These are phyloP conservation scores for Cetoscarus ocellatus DNA, from an alignment of 2,797 vertebrate species.

Conservation along the genomic window DNA sequence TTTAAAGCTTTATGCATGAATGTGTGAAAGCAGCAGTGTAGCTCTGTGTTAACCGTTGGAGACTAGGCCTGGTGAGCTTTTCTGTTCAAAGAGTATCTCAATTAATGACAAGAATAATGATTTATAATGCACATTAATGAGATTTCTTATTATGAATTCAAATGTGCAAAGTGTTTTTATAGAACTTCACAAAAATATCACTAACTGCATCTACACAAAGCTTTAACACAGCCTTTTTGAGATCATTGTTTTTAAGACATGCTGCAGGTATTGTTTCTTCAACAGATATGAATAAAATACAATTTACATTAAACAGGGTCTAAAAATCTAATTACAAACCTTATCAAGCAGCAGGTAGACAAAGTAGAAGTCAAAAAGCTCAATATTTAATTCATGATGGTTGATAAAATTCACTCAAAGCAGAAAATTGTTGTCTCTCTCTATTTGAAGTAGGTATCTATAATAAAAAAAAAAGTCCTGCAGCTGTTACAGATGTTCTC, in stretches of 20 bases:
- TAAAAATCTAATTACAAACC: background rate
- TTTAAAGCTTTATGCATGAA: too few relatives aligned
- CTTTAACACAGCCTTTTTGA: background rate
- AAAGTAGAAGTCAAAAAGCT: background rate
- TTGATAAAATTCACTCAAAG: background rate
- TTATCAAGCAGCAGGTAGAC: conserved; percentile 1
- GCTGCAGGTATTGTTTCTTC: too few relatives aligned
- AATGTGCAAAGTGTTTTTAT: background rate
- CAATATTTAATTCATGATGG: background rate
- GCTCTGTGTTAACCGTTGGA: conserved; percentile 4
- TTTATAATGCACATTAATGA: background rate
- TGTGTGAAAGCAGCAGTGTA: background rate
- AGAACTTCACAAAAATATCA: background rate
- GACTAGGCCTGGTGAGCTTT: background rate
- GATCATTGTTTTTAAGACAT: background rate
- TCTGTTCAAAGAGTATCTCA: background rate
- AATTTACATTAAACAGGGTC: conserved; percentile 7
- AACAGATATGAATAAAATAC: conserved; percentile 1
- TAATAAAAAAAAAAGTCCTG: background rate
- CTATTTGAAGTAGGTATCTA: background rate
- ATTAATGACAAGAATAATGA: background rate
- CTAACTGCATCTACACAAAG: background rate
- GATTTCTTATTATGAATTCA: background rate
- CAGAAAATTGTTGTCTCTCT: background rate
- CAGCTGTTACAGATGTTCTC: background rate